These are phyloP conservation scores for Doryteuthis pealeii DNA, from an alignment of 1,140 invertebrate species.

Conservation along the genomic window DNA sequence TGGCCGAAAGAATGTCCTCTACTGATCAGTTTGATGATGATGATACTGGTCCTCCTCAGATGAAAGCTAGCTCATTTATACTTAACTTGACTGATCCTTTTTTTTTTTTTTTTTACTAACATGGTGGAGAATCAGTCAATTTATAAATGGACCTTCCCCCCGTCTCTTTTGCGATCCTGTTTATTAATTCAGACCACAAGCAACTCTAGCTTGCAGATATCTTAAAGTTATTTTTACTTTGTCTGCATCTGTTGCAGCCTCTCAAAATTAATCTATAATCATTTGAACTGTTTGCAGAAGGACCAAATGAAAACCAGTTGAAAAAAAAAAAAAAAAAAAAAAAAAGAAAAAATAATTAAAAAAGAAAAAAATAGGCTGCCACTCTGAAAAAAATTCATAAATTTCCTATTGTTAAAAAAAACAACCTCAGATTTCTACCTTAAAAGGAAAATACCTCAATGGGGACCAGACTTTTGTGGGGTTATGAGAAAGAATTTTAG, in stretches of 20 bases:
- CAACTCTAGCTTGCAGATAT: not conserved
- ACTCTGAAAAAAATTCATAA: no score
- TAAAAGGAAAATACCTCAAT: no score
- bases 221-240: not conserved
- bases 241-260: not conserved
- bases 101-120: not conserved
- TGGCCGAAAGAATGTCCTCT: slow-evolving; percentile 38
- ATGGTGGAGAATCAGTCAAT: not conserved
- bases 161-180: not conserved
- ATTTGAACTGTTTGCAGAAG: not conserved
- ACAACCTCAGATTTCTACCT: no score
- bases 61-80: not conserved
- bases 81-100: not conserved
- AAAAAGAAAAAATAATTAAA: no score
- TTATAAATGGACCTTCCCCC: not conserved
- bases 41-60: not conserved
- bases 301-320: no score
- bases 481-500: no score
- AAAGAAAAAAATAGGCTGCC: no score
- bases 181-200: not conserved
- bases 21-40: slow-evolving; percentile 19
- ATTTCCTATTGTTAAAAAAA: no score
- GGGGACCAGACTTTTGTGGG: no score
- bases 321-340: no score
- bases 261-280: no score